phyloP scores from a whole-genome alignment of 2,113 vertebrate genomes.

The Pyrgilauda ruficollis region DNA sequence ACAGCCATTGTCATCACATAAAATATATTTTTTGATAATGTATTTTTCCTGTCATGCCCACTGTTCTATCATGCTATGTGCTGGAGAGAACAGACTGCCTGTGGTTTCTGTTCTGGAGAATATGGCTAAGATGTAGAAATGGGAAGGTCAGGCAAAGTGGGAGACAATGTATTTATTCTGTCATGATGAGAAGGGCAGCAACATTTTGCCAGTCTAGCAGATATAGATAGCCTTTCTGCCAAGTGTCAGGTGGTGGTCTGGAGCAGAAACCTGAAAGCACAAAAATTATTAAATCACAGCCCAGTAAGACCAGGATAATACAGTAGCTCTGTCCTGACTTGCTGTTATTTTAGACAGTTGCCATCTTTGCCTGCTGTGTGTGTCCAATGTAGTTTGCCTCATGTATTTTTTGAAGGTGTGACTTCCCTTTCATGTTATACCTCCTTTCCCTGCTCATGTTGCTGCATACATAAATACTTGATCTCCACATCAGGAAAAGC shows the following conservation, averaged over 20 bases:
- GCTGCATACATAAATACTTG: not conserved
- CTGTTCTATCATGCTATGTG: not conserved
- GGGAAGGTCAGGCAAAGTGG: not conserved
- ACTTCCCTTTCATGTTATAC: not conserved
- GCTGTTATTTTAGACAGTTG: not conserved
- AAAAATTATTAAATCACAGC: not conserved
- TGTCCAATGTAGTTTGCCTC: not conserved
- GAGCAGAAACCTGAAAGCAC: not conserved
- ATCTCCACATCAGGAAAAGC: not conserved
- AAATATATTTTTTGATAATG: not conserved
- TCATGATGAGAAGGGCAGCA: not conserved
- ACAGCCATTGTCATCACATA: conserved; percentile 1
- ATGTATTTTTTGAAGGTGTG: not conserved
- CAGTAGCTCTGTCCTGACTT: not conserved
- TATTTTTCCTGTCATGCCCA: not conserved
- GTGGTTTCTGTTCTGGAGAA: not conserved
- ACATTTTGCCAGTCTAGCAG: not conserved
- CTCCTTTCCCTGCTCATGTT: not conserved
- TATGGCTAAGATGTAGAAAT: not conserved
- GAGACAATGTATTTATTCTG: not conserved
- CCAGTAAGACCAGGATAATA: not conserved
- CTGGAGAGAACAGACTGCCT: not conserved
- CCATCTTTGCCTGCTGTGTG: not conserved
- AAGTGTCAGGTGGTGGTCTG: not conserved
- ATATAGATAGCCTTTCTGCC: not conserved